phyloP scores from a whole-genome alignment of 1,140 invertebrate genomes.

The Oncopodura yosiiana region DNA sequence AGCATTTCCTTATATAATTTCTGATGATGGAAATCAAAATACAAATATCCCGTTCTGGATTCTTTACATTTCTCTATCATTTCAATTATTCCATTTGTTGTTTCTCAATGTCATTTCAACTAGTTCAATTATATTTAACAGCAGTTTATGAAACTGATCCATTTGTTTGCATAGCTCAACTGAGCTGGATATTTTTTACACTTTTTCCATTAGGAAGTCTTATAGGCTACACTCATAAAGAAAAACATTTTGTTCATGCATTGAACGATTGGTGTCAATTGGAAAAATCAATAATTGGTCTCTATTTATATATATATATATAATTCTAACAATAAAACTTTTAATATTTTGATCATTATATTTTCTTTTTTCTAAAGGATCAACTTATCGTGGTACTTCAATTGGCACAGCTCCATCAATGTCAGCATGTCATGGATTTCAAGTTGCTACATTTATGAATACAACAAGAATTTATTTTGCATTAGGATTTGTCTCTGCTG shows the following conservation, averaged over 20 bases:
- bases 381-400: constrained; percentile 1
- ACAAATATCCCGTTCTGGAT: neutral
- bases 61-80: neutral
- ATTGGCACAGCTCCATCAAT: neutral
- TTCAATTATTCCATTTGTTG: neutral
- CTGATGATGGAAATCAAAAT: neutral
- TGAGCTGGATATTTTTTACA: neutral
- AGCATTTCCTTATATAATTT: neutral
- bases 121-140: neutral
- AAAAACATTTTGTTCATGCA: neutral
- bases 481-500: neutral
- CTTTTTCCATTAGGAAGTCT: neutral
- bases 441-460: neutral
- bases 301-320: neutral
- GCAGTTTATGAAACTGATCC: neutral
- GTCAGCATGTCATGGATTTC: neutral
- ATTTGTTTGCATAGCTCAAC: neutral
- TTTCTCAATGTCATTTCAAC: neutral
- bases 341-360: too few species aligned
- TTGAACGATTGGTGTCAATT: neutral
- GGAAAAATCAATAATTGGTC: neutral
- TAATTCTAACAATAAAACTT: too few species aligned
- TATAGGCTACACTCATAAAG: neutral
- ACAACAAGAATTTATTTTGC: neutral
- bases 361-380: neutral